These are phyloP conservation scores for Nomia melanderi DNA, from an alignment of 1,140 invertebrate species.

Conservation along the genomic window DNA sequence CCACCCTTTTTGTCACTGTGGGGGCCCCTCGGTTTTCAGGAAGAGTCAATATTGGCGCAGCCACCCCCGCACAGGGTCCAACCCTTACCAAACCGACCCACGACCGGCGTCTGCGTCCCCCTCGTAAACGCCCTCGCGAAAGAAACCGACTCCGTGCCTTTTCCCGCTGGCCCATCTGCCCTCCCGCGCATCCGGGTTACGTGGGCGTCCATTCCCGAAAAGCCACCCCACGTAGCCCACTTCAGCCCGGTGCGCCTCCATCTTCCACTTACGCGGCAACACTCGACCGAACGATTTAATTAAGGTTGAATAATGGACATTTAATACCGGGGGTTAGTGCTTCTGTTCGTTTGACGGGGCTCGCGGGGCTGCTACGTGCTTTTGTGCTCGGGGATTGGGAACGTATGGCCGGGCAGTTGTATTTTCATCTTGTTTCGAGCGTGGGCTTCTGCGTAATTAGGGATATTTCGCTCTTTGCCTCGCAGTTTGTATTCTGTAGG, in stretches of 20 bases:
- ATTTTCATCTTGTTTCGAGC: no score
- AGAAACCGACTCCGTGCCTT: conserved; percentile 25
- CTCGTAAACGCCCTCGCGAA: conserved; percentile 49
- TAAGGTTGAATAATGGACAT: conserved; percentile 32
- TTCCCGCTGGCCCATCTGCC: conserved; percentile 43
- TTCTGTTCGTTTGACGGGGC: not conserved
- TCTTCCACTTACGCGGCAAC: conserved; percentile 35
- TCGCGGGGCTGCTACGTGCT: not conserved
- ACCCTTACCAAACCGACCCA: conserved; percentile 47
- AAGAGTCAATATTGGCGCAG: conserved; percentile 74
- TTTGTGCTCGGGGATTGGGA: not conserved
- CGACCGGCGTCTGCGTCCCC: conserved; percentile 26
- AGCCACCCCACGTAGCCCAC: conserved; percentile 19
- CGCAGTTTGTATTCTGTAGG: no score
- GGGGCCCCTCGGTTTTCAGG: conserved; percentile 56
- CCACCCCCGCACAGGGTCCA: conserved; percentile 62
- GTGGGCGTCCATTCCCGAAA: conserved; percentile 49
- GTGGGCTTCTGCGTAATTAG: no score
- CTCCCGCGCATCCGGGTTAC: conserved; percentile 51
- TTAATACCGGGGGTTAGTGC: conserved; percentile 18
- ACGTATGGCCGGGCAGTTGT: not conserved
- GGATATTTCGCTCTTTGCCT: no score
- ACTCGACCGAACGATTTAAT: conserved; percentile 26
- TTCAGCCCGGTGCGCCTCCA: conserved; percentile 39
- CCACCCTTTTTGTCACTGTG: conserved; percentile 61